Conservation (phyloP, 2,797 vertebrate genomes). For the Dermochelys coriacea region DNA sequence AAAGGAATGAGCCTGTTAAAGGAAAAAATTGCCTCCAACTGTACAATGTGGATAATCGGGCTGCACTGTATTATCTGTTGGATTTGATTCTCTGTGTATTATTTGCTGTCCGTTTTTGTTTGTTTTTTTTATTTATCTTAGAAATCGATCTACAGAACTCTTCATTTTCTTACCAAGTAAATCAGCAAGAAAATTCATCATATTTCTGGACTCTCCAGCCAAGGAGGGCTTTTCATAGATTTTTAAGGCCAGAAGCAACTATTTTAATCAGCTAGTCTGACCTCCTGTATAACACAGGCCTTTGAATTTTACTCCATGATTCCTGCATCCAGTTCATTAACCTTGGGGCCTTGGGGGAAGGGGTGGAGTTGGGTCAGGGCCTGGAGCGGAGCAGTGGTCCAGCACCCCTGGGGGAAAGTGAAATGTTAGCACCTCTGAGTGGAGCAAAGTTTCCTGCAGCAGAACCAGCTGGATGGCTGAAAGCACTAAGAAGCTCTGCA, state of each 20-base stretch:
- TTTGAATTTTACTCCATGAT: accelerated
- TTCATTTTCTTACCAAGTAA: neutral
- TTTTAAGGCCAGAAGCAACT: neutral
- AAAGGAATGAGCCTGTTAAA: constrained; percentile 53
- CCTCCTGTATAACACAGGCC: accelerated
- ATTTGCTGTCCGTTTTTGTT: neutral
- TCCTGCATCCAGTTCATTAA: neutral
- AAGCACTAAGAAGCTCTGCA: no score
- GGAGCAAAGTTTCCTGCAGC: neutral
- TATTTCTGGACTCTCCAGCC: neutral
- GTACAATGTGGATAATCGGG: constrained; percentile 23
- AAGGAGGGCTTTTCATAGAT: neutral
- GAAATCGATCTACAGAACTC: neutral
- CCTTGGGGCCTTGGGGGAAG: no score
- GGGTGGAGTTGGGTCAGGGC: no score
- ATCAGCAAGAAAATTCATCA: neutral
- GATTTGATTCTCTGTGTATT: constrained; percentile 29
- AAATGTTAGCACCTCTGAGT: no score
- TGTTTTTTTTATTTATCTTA: neutral
- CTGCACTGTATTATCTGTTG: constrained; percentile 51
- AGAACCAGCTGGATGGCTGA: neutral
- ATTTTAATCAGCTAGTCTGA: neutral
- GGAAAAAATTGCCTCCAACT: constrained; percentile 61
- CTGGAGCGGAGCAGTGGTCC: no score
- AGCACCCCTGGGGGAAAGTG: no score